Evolutionary conservation across 1,140 invertebrate genomes (phyloP), one percentile per base, ranked within the genome.

Genomic region (Lepidurus packardi): DNA sequence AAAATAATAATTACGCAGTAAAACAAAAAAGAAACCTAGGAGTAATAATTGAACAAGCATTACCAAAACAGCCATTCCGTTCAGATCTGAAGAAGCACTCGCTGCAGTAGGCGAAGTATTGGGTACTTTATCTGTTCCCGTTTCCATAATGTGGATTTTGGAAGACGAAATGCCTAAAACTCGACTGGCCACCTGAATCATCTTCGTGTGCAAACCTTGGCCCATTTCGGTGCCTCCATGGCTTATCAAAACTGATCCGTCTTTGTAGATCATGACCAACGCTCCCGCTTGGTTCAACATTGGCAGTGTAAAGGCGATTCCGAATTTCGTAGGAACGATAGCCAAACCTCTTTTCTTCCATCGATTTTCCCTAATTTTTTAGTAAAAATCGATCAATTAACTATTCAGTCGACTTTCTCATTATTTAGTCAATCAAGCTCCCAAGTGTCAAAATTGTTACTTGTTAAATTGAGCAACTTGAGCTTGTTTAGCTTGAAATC

Each of bases 191-290:
- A 94, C 89, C 89, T 97, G 94, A 79, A 96, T 92, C 91, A 97
- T 95, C 87, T 98, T 98, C 0, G 94, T 98, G 82, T 98, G 93
- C 0, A 98, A 85, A 1, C 96, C 97, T 86, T 98, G 96, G 0
- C 97, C 97, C 92, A 98, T 98, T 88, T 98, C 96, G 21, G 92
- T 92, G 21, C 96, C 96, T 73, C 93, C 94, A 84, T 98, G 95
- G 42, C 90, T 90, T n/a, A 98, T 82, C 3, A 98, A 86, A 7
- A 98, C 93, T 0, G 95, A 96, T 1, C 97, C 97, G 87, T 98
- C 97, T 0, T 85, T 88, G 83, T 98, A 98, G 25, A 98, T 88
- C 25, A 94, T 89, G n/a, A 98, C 88, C 24, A 98, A 86, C 6
- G 95, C 94, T 44, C 94, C 96, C 24, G 89, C 90, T 87, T 98